These are phyloP conservation scores for Biston betularia DNA, from an alignment of 2,888 invertebrate genomes.

Conservation along the genomic window DNA sequence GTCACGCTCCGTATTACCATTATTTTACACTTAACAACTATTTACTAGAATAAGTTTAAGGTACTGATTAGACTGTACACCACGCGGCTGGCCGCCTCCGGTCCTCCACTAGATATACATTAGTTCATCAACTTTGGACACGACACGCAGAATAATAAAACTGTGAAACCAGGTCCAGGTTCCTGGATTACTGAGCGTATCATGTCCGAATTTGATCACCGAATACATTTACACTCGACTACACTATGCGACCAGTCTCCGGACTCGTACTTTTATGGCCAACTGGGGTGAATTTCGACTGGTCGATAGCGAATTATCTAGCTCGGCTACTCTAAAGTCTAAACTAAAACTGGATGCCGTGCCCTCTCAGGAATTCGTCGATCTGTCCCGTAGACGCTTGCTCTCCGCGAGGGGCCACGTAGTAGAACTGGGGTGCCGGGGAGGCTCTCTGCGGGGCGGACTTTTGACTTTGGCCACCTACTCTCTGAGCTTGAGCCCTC, in stretches of 20 bases:
- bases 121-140: constrained; percentile 22
- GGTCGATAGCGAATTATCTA: constrained; percentile 67
- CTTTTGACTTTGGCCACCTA: constrained; percentile 67
- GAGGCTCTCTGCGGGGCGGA: constrained; percentile 57
- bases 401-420: constrained; percentile 85
- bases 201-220: constrained; percentile 34
- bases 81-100: constrained; percentile 51
- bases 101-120: constrained; percentile 23
- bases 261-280: constrained; percentile 69
- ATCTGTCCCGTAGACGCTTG: constrained; percentile 89
- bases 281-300: constrained; percentile 48
- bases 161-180: background rate
- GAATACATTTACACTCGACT: constrained; percentile 59
- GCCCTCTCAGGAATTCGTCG: constrained; percentile 92
- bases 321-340: constrained; percentile 52
- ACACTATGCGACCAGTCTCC: constrained; percentile 58
- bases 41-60: constrained; percentile 70
- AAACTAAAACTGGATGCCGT: constrained; percentile 88
- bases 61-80: constrained; percentile 82
- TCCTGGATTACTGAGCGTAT: background rate
- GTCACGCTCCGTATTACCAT: constrained; percentile 65
- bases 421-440: constrained; percentile 84
- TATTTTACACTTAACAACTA: constrained; percentile 71
- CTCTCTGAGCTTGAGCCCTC: constrained; percentile 79
- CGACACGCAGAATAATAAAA: background rate